A percentile compares a stretch with the other conserved stretches of the same genome.
phyloP scores from a whole-genome alignment of 30 jellyfish, hydroid and myxozoan genomes.

The Pelagia noctiluca region DNA sequence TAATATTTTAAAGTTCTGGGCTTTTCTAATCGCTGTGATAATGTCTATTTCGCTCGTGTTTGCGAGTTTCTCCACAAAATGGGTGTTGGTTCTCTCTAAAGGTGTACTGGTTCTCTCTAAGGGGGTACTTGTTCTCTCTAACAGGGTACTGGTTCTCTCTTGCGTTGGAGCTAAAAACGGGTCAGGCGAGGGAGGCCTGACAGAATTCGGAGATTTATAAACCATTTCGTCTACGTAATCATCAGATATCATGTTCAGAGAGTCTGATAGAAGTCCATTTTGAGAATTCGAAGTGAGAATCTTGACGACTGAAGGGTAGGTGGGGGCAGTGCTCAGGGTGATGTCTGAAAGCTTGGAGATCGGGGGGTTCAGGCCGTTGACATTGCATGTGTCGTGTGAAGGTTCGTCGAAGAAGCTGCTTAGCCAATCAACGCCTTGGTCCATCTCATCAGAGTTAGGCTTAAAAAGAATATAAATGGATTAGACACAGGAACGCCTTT shows the following conservation, averaged over 20 bases:
- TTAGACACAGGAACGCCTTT: background rate
- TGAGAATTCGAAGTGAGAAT: slow-evolving; percentile 18
- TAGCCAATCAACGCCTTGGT: slow-evolving; percentile 94
- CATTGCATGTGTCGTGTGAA: slow-evolving; percentile 77
- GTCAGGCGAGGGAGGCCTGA: slow-evolving; percentile 64
- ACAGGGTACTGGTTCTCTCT: slow-evolving; percentile 6
- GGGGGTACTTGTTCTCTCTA: too few relatives aligned
- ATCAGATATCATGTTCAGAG: slow-evolving; percentile 31
- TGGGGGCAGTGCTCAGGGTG: slow-evolving; percentile 36
- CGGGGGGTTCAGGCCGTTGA: slow-evolving; percentile 89
- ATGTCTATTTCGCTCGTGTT: slow-evolving; percentile 15
- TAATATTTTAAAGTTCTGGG: slow-evolving; percentile 48
- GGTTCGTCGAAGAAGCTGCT: slow-evolving; percentile 98
- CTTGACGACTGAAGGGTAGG: slow-evolving; percentile 59
- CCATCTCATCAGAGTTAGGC: slow-evolving; percentile 92
- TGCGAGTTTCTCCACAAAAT: background rate
- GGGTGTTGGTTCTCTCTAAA: too few relatives aligned
- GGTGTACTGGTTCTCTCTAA: too few relatives aligned
- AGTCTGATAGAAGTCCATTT: slow-evolving; percentile 33
- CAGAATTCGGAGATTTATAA: slow-evolving; percentile 50
- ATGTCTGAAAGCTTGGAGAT: slow-evolving; percentile 68
- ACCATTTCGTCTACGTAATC: slow-evolving; percentile 50
- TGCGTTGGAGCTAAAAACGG: slow-evolving; percentile 52
- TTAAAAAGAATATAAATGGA: slow-evolving; percentile 12
- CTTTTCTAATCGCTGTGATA: slow-evolving; percentile 32